These are phyloP conservation scores for Axea sp. DNA, from an alignment of 2,888 invertebrate genomes.

Conservation along the genomic window DNA sequence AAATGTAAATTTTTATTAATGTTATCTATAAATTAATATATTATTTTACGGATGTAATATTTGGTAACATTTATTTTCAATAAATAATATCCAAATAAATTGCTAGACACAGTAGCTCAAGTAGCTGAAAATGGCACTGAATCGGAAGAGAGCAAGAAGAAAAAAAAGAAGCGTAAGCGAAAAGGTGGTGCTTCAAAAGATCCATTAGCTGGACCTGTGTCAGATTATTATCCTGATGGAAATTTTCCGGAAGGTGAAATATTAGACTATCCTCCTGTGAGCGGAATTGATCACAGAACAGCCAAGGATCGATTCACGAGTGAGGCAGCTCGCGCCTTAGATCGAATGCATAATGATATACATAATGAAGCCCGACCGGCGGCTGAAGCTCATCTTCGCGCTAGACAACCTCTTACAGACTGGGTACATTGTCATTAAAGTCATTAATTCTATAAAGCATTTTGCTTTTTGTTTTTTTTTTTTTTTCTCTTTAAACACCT, in stretches of 20 bases:
- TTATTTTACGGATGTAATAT: too few species aligned
- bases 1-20: too few species aligned
- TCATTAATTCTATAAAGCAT: neutral
- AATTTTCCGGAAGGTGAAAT: conserved; percentile 94
- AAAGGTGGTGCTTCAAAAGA: conserved; percentile 81
- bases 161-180: conserved; percentile 83
- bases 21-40: too few species aligned
- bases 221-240: conserved; percentile 91
- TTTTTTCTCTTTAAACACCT: too few species aligned
- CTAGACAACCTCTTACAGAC: conserved; percentile 92
- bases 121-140: conserved; percentile 79
- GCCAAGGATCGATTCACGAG: conserved; percentile 92
- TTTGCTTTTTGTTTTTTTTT: too few species aligned
- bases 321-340: conserved; percentile 94
- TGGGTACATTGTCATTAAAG: conserved; percentile 81
- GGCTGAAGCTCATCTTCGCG: conserved; percentile 98
- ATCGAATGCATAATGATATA: conserved; percentile 93
- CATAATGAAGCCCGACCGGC: conserved; percentile 97
- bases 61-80: too few species aligned
- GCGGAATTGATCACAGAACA: conserved; percentile 88
- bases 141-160: conserved; percentile 84
- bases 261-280: conserved; percentile 87
- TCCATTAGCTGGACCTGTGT: conserved; percentile 93
- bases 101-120: conserved; percentile 16
- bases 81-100: neutral